Conservation (phyloP, 2,888 invertebrate species). For the Agriopis leucophaearia region DNA sequence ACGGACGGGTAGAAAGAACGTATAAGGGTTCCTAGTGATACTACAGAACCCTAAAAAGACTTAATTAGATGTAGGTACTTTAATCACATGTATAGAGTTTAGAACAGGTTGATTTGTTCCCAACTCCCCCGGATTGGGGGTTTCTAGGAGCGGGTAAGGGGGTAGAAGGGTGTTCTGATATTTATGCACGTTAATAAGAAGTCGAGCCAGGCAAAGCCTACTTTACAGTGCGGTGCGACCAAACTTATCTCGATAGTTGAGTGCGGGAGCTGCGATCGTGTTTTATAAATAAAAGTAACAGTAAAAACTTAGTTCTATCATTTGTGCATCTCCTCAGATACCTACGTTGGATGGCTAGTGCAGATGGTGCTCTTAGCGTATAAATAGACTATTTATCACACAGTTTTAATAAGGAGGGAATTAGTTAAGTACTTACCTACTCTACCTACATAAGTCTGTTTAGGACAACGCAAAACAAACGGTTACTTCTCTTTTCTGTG, state of each 20-base stretch:
- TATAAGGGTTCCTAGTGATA: too few species aligned
- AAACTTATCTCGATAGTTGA: not conserved
- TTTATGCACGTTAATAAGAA: conserved; percentile 84
- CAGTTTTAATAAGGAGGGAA: too few species aligned
- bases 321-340: too few species aligned
- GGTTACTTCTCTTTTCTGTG: too few species aligned
- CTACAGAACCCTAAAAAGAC: conserved; percentile 29
- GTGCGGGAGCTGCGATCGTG: not conserved
- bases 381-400: too few species aligned
- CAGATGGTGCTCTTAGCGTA: too few species aligned
- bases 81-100: conserved; percentile 47
- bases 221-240: conserved; percentile 38
- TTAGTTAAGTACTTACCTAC: too few species aligned
- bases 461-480: too few species aligned
- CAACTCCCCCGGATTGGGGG: conserved; percentile 67
- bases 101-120: conserved; percentile 71
- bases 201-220: conserved; percentile 73
- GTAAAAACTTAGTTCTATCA: too few species aligned
- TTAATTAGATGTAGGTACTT: conserved; percentile 48
- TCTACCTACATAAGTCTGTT: too few species aligned
- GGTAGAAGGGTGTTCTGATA: conserved; percentile 67
- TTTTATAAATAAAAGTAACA: not conserved
- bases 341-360: too few species aligned
- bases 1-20: too few species aligned
- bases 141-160: conserved; percentile 63